Evolutionary conservation across 2,113 vertebrate genomes (phyloP).

Genomic region (Ceyx margarethae): DNA sequence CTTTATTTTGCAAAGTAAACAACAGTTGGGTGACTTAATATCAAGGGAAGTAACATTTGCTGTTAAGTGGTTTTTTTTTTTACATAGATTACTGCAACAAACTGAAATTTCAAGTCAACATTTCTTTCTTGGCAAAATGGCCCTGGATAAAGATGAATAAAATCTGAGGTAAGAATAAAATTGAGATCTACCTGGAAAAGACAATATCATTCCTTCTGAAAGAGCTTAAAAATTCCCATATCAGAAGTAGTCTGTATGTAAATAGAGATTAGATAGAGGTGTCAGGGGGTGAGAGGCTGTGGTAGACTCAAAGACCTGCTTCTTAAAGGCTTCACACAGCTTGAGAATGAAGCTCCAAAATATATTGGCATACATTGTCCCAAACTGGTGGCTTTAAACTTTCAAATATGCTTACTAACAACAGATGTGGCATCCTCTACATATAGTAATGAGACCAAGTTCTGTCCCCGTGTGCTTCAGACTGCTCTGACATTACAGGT

Average conservation of each 20-base stretch:
- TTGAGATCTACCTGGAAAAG: neutral
- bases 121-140: neutral
- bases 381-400: neutral
- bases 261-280: neutral
- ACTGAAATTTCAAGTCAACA: neutral
- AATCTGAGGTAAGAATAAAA: neutral
- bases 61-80: neutral
- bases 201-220: neutral
- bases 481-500: conserved; percentile 96
- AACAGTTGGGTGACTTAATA: neutral
- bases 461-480: conserved; percentile 95
- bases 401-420: conserved; percentile 76
- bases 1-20: neutral
- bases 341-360: neutral
- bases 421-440: conserved; percentile 73
- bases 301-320: neutral
- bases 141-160: neutral
- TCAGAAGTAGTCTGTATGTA: neutral
- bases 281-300: neutral
- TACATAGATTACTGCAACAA: neutral
- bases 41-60: neutral
- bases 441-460: conserved; percentile 51
- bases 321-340: neutral
- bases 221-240: neutral
- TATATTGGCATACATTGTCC: neutral